Evolutionary conservation across 2,113 vertebrate genomes (phyloP).

Genomic region (Macrotis lagotis): DNA sequence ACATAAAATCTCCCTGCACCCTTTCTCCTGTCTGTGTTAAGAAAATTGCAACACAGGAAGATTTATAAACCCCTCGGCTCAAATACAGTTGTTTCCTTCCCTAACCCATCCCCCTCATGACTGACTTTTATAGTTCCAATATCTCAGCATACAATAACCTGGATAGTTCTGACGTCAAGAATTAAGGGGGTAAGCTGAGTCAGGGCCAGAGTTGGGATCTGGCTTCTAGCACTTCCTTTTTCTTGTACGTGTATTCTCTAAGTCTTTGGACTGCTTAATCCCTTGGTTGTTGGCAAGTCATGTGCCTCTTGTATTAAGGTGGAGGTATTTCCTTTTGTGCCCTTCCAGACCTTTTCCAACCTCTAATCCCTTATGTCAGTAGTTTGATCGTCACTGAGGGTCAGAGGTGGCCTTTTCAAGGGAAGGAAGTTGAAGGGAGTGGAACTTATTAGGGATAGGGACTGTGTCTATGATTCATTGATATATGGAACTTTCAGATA

Average conservation of each 20-base stretch:
- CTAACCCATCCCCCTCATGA: background rate
- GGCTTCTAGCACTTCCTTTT: constrained; percentile 42
- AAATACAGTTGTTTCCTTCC: constrained; percentile 14
- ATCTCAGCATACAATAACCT: constrained; percentile 9
- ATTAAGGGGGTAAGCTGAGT: constrained; percentile 6
- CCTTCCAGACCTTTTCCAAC: background rate
- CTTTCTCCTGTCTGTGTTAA: background rate
- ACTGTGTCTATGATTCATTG: background rate
- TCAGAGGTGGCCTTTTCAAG: background rate
- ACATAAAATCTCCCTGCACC: background rate
- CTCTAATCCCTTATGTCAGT: background rate
- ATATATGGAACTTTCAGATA: background rate
- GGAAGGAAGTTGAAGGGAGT: background rate
- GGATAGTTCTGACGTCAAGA: constrained; percentile 27
- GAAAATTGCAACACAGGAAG: constrained; percentile 46
- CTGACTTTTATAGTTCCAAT: background rate
- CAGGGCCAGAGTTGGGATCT: constrained; percentile 15
- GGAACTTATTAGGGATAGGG: background rate
- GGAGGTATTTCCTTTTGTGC: background rate
- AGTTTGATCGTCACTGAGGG: background rate
- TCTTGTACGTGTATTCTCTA: background rate
- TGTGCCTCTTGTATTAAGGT: constrained; percentile 15
- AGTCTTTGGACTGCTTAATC: background rate
- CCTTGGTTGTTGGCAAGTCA: background rate
- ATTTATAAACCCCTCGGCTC: background rate